Evolutionary conservation across 2,113 vertebrate genomes (phyloP).

Genomic region (Psephotus haematonotus): DNA sequence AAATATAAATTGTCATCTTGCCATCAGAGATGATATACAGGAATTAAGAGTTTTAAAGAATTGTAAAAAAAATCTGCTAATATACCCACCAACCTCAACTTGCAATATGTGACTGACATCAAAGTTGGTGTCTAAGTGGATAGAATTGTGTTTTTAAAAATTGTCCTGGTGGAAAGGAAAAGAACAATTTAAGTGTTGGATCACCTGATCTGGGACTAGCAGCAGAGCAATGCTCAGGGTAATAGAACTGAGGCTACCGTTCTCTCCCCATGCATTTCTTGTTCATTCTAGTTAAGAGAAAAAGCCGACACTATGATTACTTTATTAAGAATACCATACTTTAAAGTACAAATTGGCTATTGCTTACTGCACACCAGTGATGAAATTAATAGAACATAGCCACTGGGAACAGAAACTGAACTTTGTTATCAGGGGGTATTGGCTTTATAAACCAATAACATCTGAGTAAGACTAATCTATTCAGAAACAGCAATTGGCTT

Average conservation of each 20-base stretch:
- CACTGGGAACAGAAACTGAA: background rate
- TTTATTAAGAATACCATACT: background rate
- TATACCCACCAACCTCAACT: background rate
- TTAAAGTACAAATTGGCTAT: background rate
- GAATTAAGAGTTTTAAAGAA: background rate
- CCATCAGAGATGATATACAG: background rate
- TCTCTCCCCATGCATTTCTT: background rate
- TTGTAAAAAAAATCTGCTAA: background rate
- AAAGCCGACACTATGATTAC: background rate
- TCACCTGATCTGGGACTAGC: background rate
- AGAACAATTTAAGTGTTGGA: background rate
- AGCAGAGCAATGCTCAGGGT: background rate
- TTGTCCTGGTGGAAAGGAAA: background rate
- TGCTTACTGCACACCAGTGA: background rate
- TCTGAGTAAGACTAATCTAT: background rate
- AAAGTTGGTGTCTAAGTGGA: background rate
- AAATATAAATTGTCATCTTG: background rate
- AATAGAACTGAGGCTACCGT: accelerated
- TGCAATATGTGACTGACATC: background rate
- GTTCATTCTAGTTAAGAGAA: background rate
- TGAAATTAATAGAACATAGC: background rate
- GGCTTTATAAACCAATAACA: background rate
- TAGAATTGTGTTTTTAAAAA: background rate
- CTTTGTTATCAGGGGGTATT: background rate
- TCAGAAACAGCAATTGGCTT: background rate